These are phyloP conservation scores for Hirtodrosophila trivittata DNA, from an alignment of 2,888 invertebrate genomes.

Conservation along the genomic window DNA sequence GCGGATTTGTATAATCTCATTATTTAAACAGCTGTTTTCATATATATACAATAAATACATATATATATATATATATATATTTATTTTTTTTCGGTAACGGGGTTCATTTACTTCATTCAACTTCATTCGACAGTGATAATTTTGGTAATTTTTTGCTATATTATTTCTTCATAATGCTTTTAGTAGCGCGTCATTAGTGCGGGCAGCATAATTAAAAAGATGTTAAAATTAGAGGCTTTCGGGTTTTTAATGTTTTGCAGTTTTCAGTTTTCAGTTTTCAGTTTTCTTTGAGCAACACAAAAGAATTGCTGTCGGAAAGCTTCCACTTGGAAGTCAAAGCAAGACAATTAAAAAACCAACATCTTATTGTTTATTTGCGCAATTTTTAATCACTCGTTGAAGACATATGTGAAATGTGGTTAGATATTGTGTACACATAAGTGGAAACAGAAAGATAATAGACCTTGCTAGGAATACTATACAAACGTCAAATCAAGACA, in stretches of 20 bases:
- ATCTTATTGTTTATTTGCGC: slow-evolving; percentile 56
- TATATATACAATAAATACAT: too few relatives aligned
- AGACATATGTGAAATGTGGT: slow-evolving; percentile 40
- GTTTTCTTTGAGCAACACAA: slow-evolving; percentile 44
- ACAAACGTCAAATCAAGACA: too few relatives aligned
- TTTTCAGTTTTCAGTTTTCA: slow-evolving; percentile 1
- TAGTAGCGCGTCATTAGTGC: slow-evolving; percentile 54
- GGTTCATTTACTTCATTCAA: slow-evolving; percentile 60
- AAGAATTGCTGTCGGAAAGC: slow-evolving; percentile 61
- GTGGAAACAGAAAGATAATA: slow-evolving; percentile 5
- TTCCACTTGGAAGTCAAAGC: slow-evolving; percentile 17
- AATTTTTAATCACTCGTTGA: slow-evolving; percentile 57
- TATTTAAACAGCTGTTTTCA: slow-evolving; percentile 57
- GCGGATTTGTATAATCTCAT: slow-evolving; percentile 44
- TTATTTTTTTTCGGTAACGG: slow-evolving; percentile 31
- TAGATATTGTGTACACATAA: slow-evolving; percentile 2
- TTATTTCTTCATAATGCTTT: slow-evolving; percentile 33
- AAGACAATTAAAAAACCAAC: slow-evolving; percentile 51
- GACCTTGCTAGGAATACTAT: slow-evolving; percentile 32
- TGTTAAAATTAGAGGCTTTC: slow-evolving; percentile 45
- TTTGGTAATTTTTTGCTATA: slow-evolving; percentile 36
- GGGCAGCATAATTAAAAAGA: slow-evolving; percentile 62
- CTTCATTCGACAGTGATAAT: slow-evolving; percentile 45
- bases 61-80: too few relatives aligned
- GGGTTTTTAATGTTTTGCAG: slow-evolving; percentile 10